Base-by-base conservation (phyloP, 2,797 vertebrate species). In the Sebastes trivittatus region DNA sequence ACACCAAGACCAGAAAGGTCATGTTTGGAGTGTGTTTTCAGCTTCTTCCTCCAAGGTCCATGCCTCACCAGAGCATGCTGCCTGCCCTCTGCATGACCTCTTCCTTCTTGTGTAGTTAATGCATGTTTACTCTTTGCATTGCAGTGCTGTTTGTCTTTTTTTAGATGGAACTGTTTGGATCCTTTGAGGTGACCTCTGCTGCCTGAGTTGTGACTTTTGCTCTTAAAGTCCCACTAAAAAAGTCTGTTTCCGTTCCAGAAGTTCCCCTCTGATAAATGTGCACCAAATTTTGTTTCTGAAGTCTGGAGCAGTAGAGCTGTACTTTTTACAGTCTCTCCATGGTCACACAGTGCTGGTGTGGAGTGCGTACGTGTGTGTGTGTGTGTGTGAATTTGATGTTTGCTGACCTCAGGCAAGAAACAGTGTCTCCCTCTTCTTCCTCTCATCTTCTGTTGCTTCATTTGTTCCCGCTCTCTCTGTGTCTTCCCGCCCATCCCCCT, bases 401-500 rank as follows among this genome's bases (percentile, higher is more conserved):
- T 73, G 67, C 82, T 80, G 60, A 89, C 85, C 74, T 81, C 75
- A 77, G 70, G 77, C 88, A 77, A 86, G 76, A 86, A 83, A 80
- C 27, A 1, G 59, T 81, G 70, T 74, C 71, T 87, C 70, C 71
- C 75, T 86, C 62, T 72, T 84, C 87, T 63, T 75, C 72, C 74
- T 89, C 84, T 91, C 82, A 91, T 82, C 85, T 88, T 75, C 82
- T 85, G 81, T 72, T 61, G 77, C 92, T 93, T 92, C 75, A 83
- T 89, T 72, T 91, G 82, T 88, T 89, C 73, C 80, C 27, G 76
- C 88, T 77, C 83, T 76, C 83, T 87, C 73, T 76, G 27, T 88
- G 83, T 90, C 55, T 63, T 82, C 82, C 90, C 52, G 55, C 75
- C 85, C 87, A 76, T 95, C 95, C 91, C 86, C 80, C 93, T 56